Conservation (phyloP, 2,888 invertebrate genomes). For the Brenthis hecate region DNA sequence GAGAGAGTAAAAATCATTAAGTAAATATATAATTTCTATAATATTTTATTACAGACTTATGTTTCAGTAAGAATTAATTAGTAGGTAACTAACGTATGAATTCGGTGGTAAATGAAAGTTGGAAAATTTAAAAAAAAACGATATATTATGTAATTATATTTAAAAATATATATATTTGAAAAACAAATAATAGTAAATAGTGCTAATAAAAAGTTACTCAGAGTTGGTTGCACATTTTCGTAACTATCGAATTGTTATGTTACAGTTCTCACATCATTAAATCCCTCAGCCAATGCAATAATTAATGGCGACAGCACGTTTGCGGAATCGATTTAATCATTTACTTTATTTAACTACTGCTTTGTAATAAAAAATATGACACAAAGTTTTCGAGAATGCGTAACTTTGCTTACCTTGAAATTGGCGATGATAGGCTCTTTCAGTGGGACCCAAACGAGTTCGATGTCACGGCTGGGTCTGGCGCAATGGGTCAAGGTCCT, state of each 20-base stretch:
- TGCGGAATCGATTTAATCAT: constrained; percentile 14
- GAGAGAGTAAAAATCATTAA: too few relatives aligned
- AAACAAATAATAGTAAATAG: not conserved
- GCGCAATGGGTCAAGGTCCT: constrained; percentile 54
- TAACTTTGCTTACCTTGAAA: constrained; percentile 46
- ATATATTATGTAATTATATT: constrained; percentile 1
- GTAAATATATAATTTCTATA: too few relatives aligned
- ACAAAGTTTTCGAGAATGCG: constrained; percentile 21
- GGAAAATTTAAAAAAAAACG: too few relatives aligned
- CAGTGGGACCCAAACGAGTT: constrained; percentile 58
- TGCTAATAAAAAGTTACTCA: not conserved
- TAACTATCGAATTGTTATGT: constrained; percentile 7
- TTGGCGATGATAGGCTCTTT: constrained; percentile 45
- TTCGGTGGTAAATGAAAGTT: too few relatives aligned
- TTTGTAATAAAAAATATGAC: constrained; percentile 1
- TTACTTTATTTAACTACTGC: constrained; percentile 4
- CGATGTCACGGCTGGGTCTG: constrained; percentile 55
- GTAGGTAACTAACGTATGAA: too few relatives aligned
- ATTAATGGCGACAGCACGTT: constrained; percentile 9
- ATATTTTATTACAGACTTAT: too few relatives aligned
- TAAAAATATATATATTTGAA: not conserved
- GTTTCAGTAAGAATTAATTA: too few relatives aligned
- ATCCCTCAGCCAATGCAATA: constrained; percentile 15
- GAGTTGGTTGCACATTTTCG: constrained; percentile 8
- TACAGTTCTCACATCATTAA: constrained; percentile 11